Evolutionary conservation across 37 sponge, comb jelly and placozoan genomes (phyloP), one percentile per base, ranked within the genome.

Genomic region (Cladorhizidae sp.): DNA sequence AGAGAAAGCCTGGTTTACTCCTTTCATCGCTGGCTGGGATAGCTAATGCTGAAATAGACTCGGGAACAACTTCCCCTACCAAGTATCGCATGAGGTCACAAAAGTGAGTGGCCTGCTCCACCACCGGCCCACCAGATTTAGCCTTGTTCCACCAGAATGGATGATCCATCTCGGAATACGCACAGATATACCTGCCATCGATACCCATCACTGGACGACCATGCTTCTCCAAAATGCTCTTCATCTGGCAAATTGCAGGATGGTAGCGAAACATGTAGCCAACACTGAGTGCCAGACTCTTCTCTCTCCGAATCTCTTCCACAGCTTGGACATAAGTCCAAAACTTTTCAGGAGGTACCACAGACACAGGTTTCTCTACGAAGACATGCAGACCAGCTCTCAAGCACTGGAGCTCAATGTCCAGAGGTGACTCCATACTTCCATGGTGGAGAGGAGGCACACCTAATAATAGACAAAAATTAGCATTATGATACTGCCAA

Each of bases 211-310:
- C 43, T 6, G 79, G 77, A 5, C 83, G 37, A 35, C 80, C 80
- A 64, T 82, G 67, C 51, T 78, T 41, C 25, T 25, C 28, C n/a
- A 86, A 57, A 9, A 89, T 69, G 39, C 72, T 68, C 43, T 77
- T 75, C 49, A 90, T 84, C 69, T 86, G 76, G 21, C 65, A 51
- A 7, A 94, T 61, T 25, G 95, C 95, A n/a, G 88, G 86, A 55
- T 94, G 95, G 77, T 94, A 94, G 0, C 95, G 85, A 65, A 94
- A 94, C 95, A 94, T 94, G 81, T 94, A 94, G 7, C 87, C 95
- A 0, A 94, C 95, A 50, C 80, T 73, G 52, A 87, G 64, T 0
- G 87, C 51, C 26, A 83, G 61, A 23, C 68, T 64, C 51, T 72
- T 73, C 51, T 82, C 78, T 55, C 49, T 57, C 54, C 38, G 73